Evolutionary conservation across 2,113 vertebrate species (phyloP), one percentile per base, ranked within the genome.

Genomic region (Lepus timidus): DNA sequence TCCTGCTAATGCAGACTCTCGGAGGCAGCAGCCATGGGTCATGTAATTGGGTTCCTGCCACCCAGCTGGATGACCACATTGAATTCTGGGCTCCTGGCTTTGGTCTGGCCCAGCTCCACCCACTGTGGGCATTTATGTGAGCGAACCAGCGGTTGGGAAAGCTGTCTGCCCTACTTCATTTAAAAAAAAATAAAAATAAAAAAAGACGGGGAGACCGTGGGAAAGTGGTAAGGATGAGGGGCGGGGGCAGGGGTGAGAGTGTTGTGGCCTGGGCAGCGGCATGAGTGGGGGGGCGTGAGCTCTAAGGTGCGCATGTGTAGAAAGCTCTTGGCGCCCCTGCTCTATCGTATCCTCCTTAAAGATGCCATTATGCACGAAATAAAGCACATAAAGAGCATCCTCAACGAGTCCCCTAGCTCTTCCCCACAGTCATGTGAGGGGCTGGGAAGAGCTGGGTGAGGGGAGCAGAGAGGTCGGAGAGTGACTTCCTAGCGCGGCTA

Each of bases 311-410:
- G 75, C 75, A 33, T 14, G 68, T 62, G 52, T 27, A 55, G 70
- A 81, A 62, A 83, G 36, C 33, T 33, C 70, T 71, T 75, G 64
- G 14, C 62, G 14, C 20, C 3, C 51, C 23, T 52, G 31, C 17
- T 33, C 31, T 70, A 36, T 64, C 25, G 20, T 74, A 55, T 64
- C 36, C 91, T 83, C 44, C 39, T n/a, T 74, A 64, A 83, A 73
- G 39, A 61, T 36, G 75, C 36, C 58, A 67, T 36, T 58, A 14
- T 90, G n/a, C 4, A 88, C 83, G 85, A 96, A 96, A 80, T 51
- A 4, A 94, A 88, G 79, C 65, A 86, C 20, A 88, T 55, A 88
- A 85, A 83, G n/a, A 36, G 70, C 33, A 75, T 81, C 64, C 29
- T 67, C 65, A 76, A 85, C 52, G 68, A 85, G 33, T 14, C 67